Percentiles rank a stretch among this genome's conserved stretches.
Conservation (phyloP, 2,113 vertebrate genomes). For the Zapus hudsonius region DNA sequence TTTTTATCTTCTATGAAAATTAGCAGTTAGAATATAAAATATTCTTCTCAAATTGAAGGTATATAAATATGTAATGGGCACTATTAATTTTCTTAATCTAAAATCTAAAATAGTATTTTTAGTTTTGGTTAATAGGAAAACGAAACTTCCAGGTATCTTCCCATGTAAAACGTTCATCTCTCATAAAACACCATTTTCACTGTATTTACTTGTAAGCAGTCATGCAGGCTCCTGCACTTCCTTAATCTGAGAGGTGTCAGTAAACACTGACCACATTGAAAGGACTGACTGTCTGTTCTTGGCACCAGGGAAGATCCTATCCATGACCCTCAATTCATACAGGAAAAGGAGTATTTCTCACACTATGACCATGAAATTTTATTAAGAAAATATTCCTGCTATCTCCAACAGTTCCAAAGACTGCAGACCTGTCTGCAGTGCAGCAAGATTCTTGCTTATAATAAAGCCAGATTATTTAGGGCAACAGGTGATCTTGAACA, state of each 20-base stretch:
- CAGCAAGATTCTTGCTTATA: not conserved
- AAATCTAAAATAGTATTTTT: not conserved
- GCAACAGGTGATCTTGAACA: not conserved
- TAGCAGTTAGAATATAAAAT: not conserved
- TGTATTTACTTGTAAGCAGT: not conserved
- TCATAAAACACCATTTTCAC: not conserved
- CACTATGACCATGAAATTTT: not conserved
- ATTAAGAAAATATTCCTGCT: not conserved
- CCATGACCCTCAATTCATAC: not conserved
- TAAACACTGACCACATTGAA: not conserved
- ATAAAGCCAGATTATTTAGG: not conserved
- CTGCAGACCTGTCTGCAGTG: not conserved
- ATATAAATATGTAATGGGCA: not conserved
- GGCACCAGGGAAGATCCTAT: not conserved
- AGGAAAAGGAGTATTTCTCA: not conserved
- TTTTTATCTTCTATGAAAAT: not conserved
- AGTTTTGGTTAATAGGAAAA: not conserved
- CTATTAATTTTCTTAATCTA: conserved; percentile 18
- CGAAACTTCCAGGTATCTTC: not conserved
- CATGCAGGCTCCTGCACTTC: not conserved
- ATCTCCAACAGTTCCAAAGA: not conserved
- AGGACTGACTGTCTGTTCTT: not conserved
- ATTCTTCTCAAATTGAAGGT: not conserved
- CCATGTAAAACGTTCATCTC: not conserved
- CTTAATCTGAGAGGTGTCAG: not conserved